phyloP scores from a whole-genome alignment of 92 coral and sea anemone species.

The Porites divaricata region DNA sequence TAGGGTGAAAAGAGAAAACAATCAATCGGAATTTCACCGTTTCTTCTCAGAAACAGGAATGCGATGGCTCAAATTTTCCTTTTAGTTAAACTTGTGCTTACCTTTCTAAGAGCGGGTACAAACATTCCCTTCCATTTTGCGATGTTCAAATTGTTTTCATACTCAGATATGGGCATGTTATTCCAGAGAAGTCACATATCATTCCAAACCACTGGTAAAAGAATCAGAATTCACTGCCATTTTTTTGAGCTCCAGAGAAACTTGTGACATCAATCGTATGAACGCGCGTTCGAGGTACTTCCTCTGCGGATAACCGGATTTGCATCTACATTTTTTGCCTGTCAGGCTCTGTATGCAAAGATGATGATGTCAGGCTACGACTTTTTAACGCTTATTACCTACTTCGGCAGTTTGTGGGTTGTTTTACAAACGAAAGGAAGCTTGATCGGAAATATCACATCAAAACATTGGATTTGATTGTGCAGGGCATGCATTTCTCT shows the following conservation, averaged over 20 bases:
- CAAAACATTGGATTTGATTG: slow-evolving; percentile 52
- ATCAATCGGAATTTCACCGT: slow-evolving; percentile 29
- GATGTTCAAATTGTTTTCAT: slow-evolving; percentile 77
- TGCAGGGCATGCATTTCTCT: slow-evolving; percentile 22
- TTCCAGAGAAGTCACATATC: slow-evolving; percentile 69
- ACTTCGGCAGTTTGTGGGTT: slow-evolving; percentile 44
- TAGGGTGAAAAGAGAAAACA: slow-evolving; percentile 10
- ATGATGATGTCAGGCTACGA: slow-evolving; percentile 20
- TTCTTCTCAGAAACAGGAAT: slow-evolving; percentile 29
- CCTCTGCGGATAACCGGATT: slow-evolving; percentile 26
- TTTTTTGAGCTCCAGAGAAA: slow-evolving; percentile 22
- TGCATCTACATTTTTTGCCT: slow-evolving; percentile 41
- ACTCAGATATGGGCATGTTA: slow-evolving; percentile 91
- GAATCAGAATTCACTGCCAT: slow-evolving; percentile 45
- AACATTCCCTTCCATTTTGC: slow-evolving; percentile 98
- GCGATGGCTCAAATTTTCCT: slow-evolving; percentile 24
- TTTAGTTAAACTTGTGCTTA: slow-evolving; percentile 19
- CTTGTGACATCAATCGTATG: slow-evolving; percentile 10
- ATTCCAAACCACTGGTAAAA: slow-evolving; percentile 57
- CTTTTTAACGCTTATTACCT: slow-evolving; percentile 30
- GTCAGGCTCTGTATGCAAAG: slow-evolving; percentile 21
- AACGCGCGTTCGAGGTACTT: slow-evolving; percentile 27
- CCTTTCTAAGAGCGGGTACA: slow-evolving; percentile 89
- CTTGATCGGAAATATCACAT: slow-evolving; percentile 46
- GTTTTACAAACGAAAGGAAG: slow-evolving; percentile 37